Evolutionary conservation across 2,797 vertebrate species (phyloP), one percentile per base, ranked within the genome.

Genomic region (Gambusia yucatana): DNA sequence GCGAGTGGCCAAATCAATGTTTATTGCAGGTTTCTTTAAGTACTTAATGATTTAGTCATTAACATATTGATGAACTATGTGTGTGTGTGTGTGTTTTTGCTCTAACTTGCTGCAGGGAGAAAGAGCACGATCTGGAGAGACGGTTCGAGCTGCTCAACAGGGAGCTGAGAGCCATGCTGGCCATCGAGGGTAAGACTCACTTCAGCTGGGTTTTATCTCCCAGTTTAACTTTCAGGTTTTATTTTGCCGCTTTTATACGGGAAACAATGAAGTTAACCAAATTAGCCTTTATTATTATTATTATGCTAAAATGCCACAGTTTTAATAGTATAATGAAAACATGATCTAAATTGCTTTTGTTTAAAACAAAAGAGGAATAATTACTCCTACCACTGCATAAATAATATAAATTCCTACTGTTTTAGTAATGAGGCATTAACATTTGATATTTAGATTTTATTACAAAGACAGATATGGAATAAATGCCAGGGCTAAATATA

Each of bases 11-110:
- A 95, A 98, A 99, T 99, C 98, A 89, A 98, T 99, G 96, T 96
- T 96, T 97, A 95, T 97, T 98, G 97, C 96, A 97, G 97, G 96
- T 97, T 97, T 96, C 97, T 97, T 97, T 96, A 97, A 98, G 97
- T 96, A 96, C 96, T 97, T 99, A 99, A 99, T 99, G 98, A 99
- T 99, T 99, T 98, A 97, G 96, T 98, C 96, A 99, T 99, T 99
- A 99, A 96, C 97, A 98, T 99, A 99, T 99, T 98, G 98, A 99
- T 98, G 97, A 98, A 97, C 97, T 98, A 98, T 97, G 93, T 88
- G 83, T 83, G 82, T 86, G 71, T 88, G 80, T 90, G 57, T 61
- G n/a, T 59, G 78, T 89, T 83, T 65, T 77, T 65, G 59, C 75
- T 81, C 59, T 75, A 95, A 96, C 97, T 97, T 96, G 97, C 95